Conservation (phyloP, 2,797 vertebrate genomes). For the Coregonus suidteri region DNA sequence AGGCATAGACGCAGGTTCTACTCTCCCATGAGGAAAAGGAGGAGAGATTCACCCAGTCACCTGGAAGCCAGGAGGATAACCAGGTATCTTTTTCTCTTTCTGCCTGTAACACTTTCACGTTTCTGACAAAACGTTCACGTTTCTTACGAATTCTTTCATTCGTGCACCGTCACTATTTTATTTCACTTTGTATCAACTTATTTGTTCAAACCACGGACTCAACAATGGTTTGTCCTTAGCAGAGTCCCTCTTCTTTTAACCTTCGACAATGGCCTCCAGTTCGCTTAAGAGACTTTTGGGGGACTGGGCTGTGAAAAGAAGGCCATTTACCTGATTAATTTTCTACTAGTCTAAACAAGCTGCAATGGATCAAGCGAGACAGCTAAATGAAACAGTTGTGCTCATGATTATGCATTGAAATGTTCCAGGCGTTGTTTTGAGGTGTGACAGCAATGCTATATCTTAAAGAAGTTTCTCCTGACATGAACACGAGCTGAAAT, state of each 20-base stretch:
- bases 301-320: neutral
- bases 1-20: conserved; percentile 81
- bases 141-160: neutral
- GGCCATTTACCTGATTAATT: neutral
- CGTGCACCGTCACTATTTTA: neutral
- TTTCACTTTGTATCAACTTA: neutral
- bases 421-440: no score
- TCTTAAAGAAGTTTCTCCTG: no score
- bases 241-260: neutral
- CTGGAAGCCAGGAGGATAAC: conserved; percentile 96
- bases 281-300: neutral
- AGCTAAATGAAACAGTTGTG: neutral
- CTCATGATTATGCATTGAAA: neutral
- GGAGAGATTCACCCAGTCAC: conserved; percentile 97
- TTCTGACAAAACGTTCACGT: neutral
- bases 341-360: neutral
- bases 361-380: neutral
- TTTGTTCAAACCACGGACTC: neutral
- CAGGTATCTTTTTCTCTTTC: conserved; percentile 73
- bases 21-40: conserved; percentile 92
- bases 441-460: no score
- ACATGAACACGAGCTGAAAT: no score
- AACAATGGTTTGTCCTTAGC: neutral
- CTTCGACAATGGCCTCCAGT: neutral
- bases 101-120: neutral